Conservation (phyloP, 53 echinoderm and acorn worm species). For the Hippasteria phrygiana region DNA sequence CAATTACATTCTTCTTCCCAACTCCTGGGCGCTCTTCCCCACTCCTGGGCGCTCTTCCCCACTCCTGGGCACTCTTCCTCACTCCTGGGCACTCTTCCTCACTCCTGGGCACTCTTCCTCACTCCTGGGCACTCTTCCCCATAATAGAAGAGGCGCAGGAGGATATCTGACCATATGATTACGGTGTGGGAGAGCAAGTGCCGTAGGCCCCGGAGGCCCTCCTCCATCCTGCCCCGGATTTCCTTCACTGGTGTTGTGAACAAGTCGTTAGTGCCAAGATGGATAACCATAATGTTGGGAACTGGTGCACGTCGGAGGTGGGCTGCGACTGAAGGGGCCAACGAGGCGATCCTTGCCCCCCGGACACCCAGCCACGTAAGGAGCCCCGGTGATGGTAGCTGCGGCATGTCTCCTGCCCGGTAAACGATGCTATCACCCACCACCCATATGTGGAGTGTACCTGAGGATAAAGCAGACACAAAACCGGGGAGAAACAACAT, state of each 20-base stretch:
- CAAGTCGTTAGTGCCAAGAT: neutral
- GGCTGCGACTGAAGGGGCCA: neutral
- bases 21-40: neutral
- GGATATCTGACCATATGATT: neutral
- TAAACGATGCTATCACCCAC: neutral
- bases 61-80: too few species aligned
- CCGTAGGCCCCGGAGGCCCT: neutral
- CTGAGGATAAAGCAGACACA: too few species aligned
- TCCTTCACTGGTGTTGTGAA: neutral
- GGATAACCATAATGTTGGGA: neutral
- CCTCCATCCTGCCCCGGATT: neutral
- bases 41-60: too few species aligned
- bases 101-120: too few species aligned
- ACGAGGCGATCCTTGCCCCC: neutral
- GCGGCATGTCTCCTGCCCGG: too few species aligned
- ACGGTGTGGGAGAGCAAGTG: neutral
- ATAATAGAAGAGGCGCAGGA: neutral
- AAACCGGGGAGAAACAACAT: too few species aligned
- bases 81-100: too few species aligned
- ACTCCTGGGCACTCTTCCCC: too few species aligned
- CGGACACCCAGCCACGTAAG: neutral
- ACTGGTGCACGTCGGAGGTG: neutral
- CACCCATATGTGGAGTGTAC: neutral
- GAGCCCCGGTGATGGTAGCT: neutral
- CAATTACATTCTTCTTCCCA: neutral